Percentiles rank a stretch among this genome's conserved stretches.
These are phyloP conservation scores for Irena cyanogastra DNA, from an alignment of 2,113 vertebrate species.

Conservation along the genomic window DNA sequence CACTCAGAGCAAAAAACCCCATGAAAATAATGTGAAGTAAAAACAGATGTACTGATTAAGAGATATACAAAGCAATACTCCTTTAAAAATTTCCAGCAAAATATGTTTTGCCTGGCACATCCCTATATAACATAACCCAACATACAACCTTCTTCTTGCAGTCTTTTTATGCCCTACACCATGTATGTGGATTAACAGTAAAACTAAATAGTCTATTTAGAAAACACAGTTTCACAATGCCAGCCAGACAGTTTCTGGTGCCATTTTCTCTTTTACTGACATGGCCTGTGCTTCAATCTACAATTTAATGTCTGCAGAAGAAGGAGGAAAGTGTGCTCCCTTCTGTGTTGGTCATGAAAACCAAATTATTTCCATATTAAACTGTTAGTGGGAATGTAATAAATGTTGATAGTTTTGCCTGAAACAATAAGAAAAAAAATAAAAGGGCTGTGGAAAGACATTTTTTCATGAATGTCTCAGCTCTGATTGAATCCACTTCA, in stretches of 20 bases:
- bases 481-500: background rate
- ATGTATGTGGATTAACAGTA: background rate
- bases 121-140: background rate
- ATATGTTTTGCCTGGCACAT: background rate
- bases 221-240: background rate
- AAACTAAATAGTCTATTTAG: background rate
- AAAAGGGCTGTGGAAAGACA: background rate
- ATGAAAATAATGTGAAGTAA: background rate
- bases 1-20: background rate
- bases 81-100: background rate
- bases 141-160: background rate
- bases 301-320: background rate
- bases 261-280: background rate
- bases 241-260: background rate
- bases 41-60: background rate
- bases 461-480: background rate
- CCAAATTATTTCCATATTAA: background rate
- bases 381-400: background rate
- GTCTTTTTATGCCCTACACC: background rate
- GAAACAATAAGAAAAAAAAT: background rate
- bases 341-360: background rate
- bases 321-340: background rate
- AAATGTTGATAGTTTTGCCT: background rate
- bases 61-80: background rate
- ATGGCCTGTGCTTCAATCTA: background rate